Evolutionary conservation across 2,888 invertebrate species (phyloP), one percentile per base, ranked within the genome.

Genomic region (Amorpha juglandis): DNA sequence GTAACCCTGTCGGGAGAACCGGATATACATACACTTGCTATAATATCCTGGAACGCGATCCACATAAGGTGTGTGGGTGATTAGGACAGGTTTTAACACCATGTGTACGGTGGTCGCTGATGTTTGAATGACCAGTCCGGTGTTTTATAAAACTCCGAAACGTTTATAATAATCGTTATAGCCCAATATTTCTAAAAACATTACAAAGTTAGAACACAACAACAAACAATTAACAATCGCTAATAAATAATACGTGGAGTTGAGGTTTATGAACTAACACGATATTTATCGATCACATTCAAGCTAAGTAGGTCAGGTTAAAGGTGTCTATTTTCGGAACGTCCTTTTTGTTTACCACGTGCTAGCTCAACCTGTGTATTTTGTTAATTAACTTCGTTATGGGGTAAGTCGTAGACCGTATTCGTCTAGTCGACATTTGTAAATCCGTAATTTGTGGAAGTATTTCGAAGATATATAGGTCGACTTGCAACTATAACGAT

Each of bases 321-420:
- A 65, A 68, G 63, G 45, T 63, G 35, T 35, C 66, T 68, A 68
- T 68, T 65, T 68, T 68, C 19, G 63, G 67, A 65, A 65, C 67
- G 64, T 67, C 55, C 55, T 58, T 67, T 67, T 51, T 64, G 64
- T 63, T 66, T 64, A 67, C 64, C 63, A 62, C 58, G 55, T 63
- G 33, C 19, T 58, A 48, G 58, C 64, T 63, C 52, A 33, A 27
- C 33, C 45, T 62, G 64, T 64, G 58, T 67, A 62, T 52, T 66
- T 66, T 58, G 63, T 67, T 67, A 67, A 67, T 64, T 67, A 64
- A 50, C 62, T 52, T n/a, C 48, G 16, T 42, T 35, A 53, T 66
- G 62, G 42, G 12, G 4, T 62, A n/a, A 16, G 19, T 27, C 27
- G 27, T 3, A 21, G 21, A 62, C 12, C 9, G 63, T 58, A 42